Evolutionary conservation across 2,888 invertebrate genomes (phyloP).

Genomic region (Trichogramma dendrolimi): DNA sequence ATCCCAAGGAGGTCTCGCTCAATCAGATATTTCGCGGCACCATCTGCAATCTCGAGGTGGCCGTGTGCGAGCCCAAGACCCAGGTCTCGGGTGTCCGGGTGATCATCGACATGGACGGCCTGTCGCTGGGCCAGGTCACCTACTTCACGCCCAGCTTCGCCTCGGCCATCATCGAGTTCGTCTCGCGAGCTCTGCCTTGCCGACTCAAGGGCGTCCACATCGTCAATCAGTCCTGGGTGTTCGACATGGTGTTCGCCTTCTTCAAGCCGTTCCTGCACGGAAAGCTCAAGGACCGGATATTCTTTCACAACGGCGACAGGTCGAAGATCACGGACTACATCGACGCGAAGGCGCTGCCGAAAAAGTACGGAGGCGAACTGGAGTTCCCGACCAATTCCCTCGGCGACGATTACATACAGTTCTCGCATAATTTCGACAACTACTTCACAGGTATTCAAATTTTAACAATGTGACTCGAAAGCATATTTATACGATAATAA

Average conservation of each 20-base stretch:
- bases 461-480: background rate
- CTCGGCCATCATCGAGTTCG: slow-evolving; percentile 67
- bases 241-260: slow-evolving; percentile 79
- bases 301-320: slow-evolving; percentile 70
- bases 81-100: slow-evolving; percentile 68
- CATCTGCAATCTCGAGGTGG: slow-evolving; percentile 67
- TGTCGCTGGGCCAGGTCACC: slow-evolving; percentile 67
- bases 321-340: slow-evolving; percentile 61
- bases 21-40: slow-evolving; percentile 67
- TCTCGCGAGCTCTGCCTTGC: slow-evolving; percentile 77
- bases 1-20: slow-evolving; percentile 65
- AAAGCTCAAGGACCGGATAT: slow-evolving; percentile 72
- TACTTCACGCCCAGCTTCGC: slow-evolving; percentile 78
- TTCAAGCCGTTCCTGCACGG: slow-evolving; percentile 85
- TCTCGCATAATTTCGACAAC: slow-evolving; percentile 63
- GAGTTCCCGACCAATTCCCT: slow-evolving; percentile 59
- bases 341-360: slow-evolving; percentile 60
- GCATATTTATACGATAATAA: background rate
- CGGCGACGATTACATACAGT: slow-evolving; percentile 64
- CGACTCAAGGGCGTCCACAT: slow-evolving; percentile 82
- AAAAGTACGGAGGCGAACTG: slow-evolving; percentile 65
- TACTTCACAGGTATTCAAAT: slow-evolving; percentile 46
- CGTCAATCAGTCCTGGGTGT: slow-evolving; percentile 81
- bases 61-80: slow-evolving; percentile 73
- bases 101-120: slow-evolving; percentile 72